phyloP scores from a whole-genome alignment of 2,797 vertebrate genomes.

The Crocodylus rhombifer region DNA sequence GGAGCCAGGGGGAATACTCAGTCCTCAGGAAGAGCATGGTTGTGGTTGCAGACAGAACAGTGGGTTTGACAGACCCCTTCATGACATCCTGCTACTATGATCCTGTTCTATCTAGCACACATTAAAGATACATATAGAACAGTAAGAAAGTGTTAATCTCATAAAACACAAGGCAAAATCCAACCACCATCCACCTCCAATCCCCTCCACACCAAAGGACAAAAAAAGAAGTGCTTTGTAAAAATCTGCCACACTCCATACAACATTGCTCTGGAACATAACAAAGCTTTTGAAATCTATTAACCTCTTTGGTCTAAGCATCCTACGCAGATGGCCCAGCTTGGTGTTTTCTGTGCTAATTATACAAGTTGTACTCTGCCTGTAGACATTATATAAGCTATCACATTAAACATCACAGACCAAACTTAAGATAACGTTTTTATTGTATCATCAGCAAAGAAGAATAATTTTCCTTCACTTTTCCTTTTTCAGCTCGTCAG shows the following conservation, averaged over 20 bases:
- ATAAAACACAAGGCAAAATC: neutral
- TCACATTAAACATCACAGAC: constrained; percentile 60
- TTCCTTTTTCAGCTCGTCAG: neutral
- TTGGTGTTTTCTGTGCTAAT: neutral
- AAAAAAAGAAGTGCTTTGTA: constrained; percentile 37
- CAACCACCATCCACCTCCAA: neutral
- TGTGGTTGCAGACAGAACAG: neutral
- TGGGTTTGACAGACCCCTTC: too few species aligned
- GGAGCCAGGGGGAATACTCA: too few species aligned
- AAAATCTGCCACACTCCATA: constrained; percentile 26
- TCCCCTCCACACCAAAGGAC: constrained; percentile 15
- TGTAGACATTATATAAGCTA: constrained; percentile 15
- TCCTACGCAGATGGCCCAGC: constrained; percentile 16
- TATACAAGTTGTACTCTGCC: constrained; percentile 19
- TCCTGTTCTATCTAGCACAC: too few species aligned
- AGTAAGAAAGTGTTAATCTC: neutral
- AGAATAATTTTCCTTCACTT: neutral
- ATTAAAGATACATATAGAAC: neutral
- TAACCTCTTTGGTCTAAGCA: neutral
- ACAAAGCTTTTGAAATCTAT: constrained; percentile 43
- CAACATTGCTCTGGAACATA: neutral
- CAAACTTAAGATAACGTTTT: constrained; percentile 10
- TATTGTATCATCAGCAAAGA: neutral
- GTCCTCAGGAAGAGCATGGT: too few species aligned
- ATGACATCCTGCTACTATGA: too few species aligned